Base-by-base conservation (phyloP, 2,888 invertebrate species). In the Dyspetes luteomarginatus region DNA sequence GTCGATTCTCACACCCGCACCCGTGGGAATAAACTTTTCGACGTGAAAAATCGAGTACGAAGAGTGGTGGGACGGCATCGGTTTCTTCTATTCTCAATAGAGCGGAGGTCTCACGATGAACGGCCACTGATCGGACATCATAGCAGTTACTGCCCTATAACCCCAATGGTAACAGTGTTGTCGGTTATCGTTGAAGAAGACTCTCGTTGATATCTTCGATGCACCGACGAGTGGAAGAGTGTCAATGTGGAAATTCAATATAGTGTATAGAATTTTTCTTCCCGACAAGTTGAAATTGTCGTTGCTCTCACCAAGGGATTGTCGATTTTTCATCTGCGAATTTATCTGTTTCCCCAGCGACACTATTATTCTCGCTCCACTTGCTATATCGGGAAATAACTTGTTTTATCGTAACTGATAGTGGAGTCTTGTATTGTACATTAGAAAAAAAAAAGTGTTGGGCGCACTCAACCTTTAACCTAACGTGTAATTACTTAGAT, bases 11-110 rank as follows among this genome's bases (percentile, higher is more conserved):
- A 41, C 68, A 22, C 50, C 28, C 45, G 17, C 41, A 60, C 79
- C 84, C 83, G 74, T 48, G 78, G 84, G 86, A 85, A 81, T 83
- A 83, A 86, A 87, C 84, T 87, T 85, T 58, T 82, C 78, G 78
- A 68, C 71, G 79, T 69, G 65, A 81, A 78, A 81, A 81, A 84
- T 86, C 81, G 78, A 81, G 69, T 60, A 56, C 77, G 58, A 81
- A 48, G 55, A 73, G 76, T 73, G 62, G 72, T 72, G 65, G 48
- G 67, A 72, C 67, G 56, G 69, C 73, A 69, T 77, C 81, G 73
- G 45, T 81, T 73, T 78, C 73, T 36, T 69, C 62, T 45, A 80
- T 72, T 56, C 64, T 48, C 56, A 36, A 12, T 3, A 2, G 36
- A 26, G 30, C 36, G n/a, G 28, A 62, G 64, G 74, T 17, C 56